These are phyloP conservation scores for Eretmodus cyanostictus DNA, from an alignment of 2,113 vertebrate genomes.

Conservation along the genomic window DNA sequence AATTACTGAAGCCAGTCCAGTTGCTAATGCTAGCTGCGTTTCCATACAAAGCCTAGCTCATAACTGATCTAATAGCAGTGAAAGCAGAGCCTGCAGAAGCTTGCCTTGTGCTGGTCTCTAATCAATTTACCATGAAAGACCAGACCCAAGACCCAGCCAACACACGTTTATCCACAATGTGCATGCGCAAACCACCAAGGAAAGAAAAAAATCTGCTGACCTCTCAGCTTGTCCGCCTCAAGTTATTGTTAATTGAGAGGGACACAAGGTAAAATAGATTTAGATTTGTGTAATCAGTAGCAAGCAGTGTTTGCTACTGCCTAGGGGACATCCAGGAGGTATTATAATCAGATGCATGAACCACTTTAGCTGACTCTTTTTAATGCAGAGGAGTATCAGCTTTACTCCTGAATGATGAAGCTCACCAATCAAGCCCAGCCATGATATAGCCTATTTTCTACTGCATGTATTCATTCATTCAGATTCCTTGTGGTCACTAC, in stretches of 20 bases:
- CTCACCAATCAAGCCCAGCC: background rate
- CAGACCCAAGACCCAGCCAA: background rate
- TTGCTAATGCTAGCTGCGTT: background rate
- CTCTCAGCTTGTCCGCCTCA: background rate
- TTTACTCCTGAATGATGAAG: background rate
- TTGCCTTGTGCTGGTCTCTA: background rate
- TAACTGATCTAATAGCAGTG: background rate
- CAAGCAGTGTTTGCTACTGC: background rate
- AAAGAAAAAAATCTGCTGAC: background rate
- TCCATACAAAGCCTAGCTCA: background rate
- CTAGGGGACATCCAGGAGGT: background rate
- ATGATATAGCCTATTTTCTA: background rate
- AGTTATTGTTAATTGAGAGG: background rate
- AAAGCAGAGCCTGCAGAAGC: background rate
- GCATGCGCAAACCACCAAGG: background rate
- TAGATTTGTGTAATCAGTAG: background rate
- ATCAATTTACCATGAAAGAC: background rate
- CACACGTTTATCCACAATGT: background rate
- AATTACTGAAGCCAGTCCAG: background rate
- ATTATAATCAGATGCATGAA: background rate
- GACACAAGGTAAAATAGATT: background rate
- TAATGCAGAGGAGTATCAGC: background rate
- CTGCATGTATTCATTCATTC: background rate
- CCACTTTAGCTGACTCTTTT: background rate
- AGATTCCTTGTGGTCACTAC: background rate